These are phyloP conservation scores for Camptogramma bilineatum DNA, from an alignment of 2,888 invertebrate species.

Conservation along the genomic window DNA sequence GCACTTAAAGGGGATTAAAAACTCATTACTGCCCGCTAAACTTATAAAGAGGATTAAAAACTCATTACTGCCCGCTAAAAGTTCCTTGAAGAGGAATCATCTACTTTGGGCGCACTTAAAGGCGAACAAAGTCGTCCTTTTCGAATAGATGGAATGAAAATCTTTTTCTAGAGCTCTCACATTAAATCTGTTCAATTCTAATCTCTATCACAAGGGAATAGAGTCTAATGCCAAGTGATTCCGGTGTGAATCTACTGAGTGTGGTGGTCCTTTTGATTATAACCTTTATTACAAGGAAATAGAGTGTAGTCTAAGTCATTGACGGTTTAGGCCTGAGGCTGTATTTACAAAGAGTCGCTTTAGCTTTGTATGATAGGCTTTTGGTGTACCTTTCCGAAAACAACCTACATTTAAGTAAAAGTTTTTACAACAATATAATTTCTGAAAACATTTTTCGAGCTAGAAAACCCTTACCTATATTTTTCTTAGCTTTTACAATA, in stretches of 20 bases:
- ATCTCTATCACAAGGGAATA: background rate
- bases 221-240: background rate
- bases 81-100: too few species aligned
- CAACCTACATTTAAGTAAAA: slow-evolving; percentile 1
- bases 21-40: too few species aligned
- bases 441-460: background rate
- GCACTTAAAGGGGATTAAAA: too few species aligned
- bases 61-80: too few species aligned
- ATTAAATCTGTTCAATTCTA: background rate
- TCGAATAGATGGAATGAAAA: too few species aligned
- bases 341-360: slow-evolving; percentile 32
- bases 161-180: background rate
- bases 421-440: background rate
- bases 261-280: slow-evolving; percentile 2
- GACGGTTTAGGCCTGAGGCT: slow-evolving; percentile 22
- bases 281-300: slow-evolving; percentile 12
- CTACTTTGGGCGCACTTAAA: too few species aligned
- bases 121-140: too few species aligned
- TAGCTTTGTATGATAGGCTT: slow-evolving; percentile 28
- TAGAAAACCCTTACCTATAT: background rate
- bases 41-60: too few species aligned
- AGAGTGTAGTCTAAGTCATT: slow-evolving; percentile 15
- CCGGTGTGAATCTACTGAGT: background rate
- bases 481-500: background rate
- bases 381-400: slow-evolving; percentile 20